phyloP scores from a whole-genome alignment of 1,140 invertebrate genomes.

The Apis laboriosa region DNA sequence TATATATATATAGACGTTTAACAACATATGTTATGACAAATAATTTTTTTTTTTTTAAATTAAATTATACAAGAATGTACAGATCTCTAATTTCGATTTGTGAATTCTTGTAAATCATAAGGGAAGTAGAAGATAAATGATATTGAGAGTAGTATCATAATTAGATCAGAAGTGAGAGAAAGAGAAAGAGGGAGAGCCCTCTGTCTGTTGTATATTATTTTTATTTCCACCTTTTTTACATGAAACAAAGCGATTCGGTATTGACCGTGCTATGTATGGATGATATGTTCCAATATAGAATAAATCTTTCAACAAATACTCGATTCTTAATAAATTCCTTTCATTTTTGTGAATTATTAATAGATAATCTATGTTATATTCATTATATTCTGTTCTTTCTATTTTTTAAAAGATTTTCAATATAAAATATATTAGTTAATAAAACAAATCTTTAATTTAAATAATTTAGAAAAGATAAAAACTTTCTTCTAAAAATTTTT shows the following conservation, averaged over 20 bases:
- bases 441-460: too few species aligned
- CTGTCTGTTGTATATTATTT: conserved; percentile 79
- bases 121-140: neutral
- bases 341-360: neutral
- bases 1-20: conserved; percentile 39
- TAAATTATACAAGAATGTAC: conserved; percentile 77
- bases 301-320: conserved; percentile 78
- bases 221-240: conserved; percentile 80
- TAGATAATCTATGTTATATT: too few species aligned
- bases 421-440: too few species aligned
- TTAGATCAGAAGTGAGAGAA: conserved; percentile 38
- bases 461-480: too few species aligned
- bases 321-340: conserved; percentile 13
- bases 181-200: conserved; percentile 46
- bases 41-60: conserved; percentile 57
- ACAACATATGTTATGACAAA: conserved; percentile 36
- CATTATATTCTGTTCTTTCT: too few species aligned
- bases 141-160: neutral
- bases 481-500: too few species aligned
- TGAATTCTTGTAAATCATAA: conserved; percentile 2
- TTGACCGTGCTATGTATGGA: conserved; percentile 79
- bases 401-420: too few species aligned
- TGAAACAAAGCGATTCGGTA: conserved; percentile 77
- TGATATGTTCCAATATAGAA: conserved; percentile 80
- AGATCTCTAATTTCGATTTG: conserved; percentile 59